Evolutionary conservation across 2,888 invertebrate species (phyloP), one percentile per base, ranked within the genome.

Genomic region (Elmis aenea): DNA sequence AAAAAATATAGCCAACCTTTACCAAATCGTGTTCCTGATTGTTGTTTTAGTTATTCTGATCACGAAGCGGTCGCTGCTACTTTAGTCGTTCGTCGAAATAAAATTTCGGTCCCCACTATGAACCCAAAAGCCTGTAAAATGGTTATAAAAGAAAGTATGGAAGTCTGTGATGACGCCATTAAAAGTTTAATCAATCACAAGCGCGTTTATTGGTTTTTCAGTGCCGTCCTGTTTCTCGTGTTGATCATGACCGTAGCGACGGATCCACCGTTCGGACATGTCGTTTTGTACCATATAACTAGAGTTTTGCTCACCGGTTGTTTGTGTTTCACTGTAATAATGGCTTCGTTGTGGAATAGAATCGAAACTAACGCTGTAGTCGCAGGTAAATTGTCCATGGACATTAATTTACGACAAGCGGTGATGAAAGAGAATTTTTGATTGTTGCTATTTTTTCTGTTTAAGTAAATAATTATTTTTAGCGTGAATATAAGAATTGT

Each of bases 271-370:
- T 52, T 50, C 30, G 53, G 68, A 61, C 52, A 71, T 57, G 65
- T 71, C 31, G 59, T 72, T 57, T 58, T 67, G 59, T 54, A 79
- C 31, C 75, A 80, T 52, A 55, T 83, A 36, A 55, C 76, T 0
- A 78, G 81, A 58, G 68, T 84, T 26, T 49, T 83, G 4, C 61
- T 85, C 27, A 81, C 80, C 12, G 77, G 75, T 6, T 54, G 82
- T 12, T 72, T 81, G 49, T 73, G 83, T 31, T 89, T 85, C 58
- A 76, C 75, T 44, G 46, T 85, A 10, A 73, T 86, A 47, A 88
- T 88, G 89, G 85, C 81, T 16, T 76, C 84, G 0, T 59, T 91
- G 45, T 90, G 90, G 89, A 85, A 87, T 61, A 75, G 74, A 48
- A 84, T 88, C 46, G 91, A 91, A 64, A 73, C 73, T 49, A 85